Conservation (phyloP, 1,140 invertebrate species). For the Caenorhabditis briggsae region DNA sequence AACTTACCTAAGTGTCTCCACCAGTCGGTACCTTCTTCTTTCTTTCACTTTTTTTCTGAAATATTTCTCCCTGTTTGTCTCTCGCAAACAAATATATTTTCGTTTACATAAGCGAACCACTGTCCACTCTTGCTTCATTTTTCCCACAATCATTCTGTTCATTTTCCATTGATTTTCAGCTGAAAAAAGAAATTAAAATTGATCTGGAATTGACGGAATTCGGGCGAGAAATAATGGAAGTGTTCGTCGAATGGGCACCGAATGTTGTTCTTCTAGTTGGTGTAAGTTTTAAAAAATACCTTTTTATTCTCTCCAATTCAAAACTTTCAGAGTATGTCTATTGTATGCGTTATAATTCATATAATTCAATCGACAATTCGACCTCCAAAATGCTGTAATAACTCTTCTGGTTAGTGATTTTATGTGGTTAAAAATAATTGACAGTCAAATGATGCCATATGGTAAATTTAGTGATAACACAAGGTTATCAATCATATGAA, state of each 20-base stretch:
- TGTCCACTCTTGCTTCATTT: constrained; percentile 24
- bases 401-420: constrained; percentile 12
- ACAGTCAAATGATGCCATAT: constrained; percentile 1
- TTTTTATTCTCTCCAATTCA: not conserved
- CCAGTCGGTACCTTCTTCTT: not conserved
- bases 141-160: not conserved
- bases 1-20: constrained; percentile 10
- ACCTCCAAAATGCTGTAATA: constrained; percentile 41
- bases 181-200: not conserved
- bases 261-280: constrained; percentile 40
- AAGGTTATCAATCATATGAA: constrained; percentile 12
- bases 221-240: not conserved
- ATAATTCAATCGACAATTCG: constrained; percentile 37
- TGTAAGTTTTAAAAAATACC: not conserved
- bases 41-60: not conserved
- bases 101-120: constrained; percentile 38
- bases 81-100: constrained; percentile 48
- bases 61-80: constrained; percentile 5
- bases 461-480: not conserved
- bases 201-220: constrained; percentile 23
- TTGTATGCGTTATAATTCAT: constrained; percentile 45
- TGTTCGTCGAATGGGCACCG: constrained; percentile 29
- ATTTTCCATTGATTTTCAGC: constrained; percentile 39
- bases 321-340: constrained; percentile 36
- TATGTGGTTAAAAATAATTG: not conserved